phyloP scores from a whole-genome alignment of 1,140 invertebrate species.

The Acyrthosiphon pisum region DNA sequence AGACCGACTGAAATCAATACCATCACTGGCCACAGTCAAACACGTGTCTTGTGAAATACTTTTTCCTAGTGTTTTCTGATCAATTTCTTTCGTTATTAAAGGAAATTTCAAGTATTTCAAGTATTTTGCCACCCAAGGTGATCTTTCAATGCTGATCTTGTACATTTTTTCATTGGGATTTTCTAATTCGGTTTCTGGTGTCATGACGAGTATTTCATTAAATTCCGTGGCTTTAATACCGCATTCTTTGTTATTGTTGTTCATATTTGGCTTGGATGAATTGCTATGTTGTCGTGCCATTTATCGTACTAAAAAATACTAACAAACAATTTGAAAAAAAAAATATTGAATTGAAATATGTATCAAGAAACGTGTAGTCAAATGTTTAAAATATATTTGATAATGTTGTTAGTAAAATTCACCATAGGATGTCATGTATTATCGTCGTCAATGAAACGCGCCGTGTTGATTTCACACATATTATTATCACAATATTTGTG shows the following conservation, averaged over 20 bases:
- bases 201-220: neutral
- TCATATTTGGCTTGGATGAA: neutral
- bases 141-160: neutral
- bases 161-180: neutral
- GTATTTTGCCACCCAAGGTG: neutral
- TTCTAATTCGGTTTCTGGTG: neutral
- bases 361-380: neutral
- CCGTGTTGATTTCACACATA: neutral
- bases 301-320: neutral
- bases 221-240: neutral
- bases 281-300: neutral
- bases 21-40: neutral
- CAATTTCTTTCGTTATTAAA: neutral
- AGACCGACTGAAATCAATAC: neutral
- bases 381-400: neutral
- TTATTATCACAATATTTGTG: neutral
- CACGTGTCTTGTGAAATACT: neutral
- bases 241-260: neutral
- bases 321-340: neutral
- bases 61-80: neutral
- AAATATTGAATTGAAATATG: neutral
- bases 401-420: neutral
- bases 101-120: neutral
- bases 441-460: neutral
- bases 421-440: neutral